Evolutionary conservation across 2,888 invertebrate species (phyloP), one percentile per base, ranked within the genome.

Genomic region (Coecobrya sp.): DNA sequence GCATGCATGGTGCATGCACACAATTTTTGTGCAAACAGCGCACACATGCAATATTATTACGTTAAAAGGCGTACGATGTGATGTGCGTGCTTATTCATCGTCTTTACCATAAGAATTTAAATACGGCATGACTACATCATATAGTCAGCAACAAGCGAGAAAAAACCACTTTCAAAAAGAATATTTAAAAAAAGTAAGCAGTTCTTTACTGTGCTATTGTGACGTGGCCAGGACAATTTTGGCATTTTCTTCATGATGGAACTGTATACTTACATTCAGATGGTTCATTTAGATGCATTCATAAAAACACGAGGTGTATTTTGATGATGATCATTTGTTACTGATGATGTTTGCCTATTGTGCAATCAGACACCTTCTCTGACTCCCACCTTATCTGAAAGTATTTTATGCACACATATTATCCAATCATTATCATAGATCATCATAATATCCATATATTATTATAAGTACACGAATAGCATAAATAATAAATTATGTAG

Each of bases 161-260:
- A 76, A n/a, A 76, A 65, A 65, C n/a, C 42, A 68, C 25, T 30
- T 73, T n/a, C 1, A 55, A 55, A 11, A 55, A 19, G 1, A 55
- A 55, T 70, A 36, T 49, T 73, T 19, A n/a, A 49, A 49, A 76
- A 76, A 25, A 76, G 19, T 42, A 49, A 76, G 22, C 19, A 49
- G 49, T 49, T 3, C 76, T 25, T 19, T 62, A 59, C 36, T 59
- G 59, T 25, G 36, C 36, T 45, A n/a, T 85, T 62, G 62, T 88
- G 79, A 88, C 87, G 79, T 79, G 87, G 42, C 42, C 52, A 45
- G 87, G 73, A 88, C 79, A 88, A 79, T 88, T 88, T 88, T 88
- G 87, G 87, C 79, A 79, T 88, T 88, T 84, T 79, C 5, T 82
- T n/a, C 59, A 19, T 42, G 42, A 42, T 42, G 70, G 49, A 49